Base-by-base conservation (phyloP, 2,113 vertebrate species). In the Channa maculata region DNA sequence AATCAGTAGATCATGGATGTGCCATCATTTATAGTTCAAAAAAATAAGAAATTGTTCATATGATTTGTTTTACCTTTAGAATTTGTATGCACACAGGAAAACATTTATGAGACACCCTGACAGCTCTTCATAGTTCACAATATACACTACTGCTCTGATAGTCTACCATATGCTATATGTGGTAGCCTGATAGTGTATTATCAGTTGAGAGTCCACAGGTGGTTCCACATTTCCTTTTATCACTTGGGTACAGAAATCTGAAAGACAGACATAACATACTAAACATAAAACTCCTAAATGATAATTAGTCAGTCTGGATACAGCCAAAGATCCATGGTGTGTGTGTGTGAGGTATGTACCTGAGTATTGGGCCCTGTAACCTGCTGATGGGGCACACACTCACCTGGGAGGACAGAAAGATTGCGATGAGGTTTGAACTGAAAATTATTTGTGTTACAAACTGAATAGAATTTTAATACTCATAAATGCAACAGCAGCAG, bases 321-420 rank as follows among this genome's bases (percentile, higher is more conserved):
- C 12, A 58, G 13, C 34, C n/a, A 52, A 24, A 58, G 6, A 41
- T 24, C 24, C 24, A 24, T 24, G 24, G 24, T 24, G 24, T 24
- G 24, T 24, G n/a, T n/a, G 24, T 62, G 57, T 52, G 57, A 67
- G 37, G 44, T 13, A n/a, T 4, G 2, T 80, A 89, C 88, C 85
- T 81, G 80, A 48, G 72, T 43, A 63, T 59, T n/a, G 3, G 52
- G 15, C n/a, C 50, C 44, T 7, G 39, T 64, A 15, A 10, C 5
- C 72, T 43, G 75, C 54, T 94, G 89, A 73, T 89, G 92, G 41
- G 71, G 53, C 65, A 39, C 39, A 77, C 90, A 89, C 9, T 75
- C 65, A 53, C 75, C 88, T 91, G 58, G 2, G 10, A 36, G 62
- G 41, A 69, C 5, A 49, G 2, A 14, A n/a, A 53, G 24, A 24